Evolutionary conservation across 2,888 invertebrate genomes (phyloP).

Genomic region (Podabrus alpinus): DNA sequence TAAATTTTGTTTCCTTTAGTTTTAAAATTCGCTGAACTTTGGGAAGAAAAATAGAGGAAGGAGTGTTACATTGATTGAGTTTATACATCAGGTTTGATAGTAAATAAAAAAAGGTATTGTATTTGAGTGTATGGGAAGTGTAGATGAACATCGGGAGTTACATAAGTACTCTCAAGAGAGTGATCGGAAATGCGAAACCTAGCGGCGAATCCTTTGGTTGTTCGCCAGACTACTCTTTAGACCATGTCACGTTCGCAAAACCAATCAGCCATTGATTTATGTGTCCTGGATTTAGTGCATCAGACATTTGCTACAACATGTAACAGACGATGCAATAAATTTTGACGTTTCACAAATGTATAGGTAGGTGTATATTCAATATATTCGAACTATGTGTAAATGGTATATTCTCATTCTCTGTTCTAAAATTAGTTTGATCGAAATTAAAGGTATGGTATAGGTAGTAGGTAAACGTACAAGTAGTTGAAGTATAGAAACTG

Average conservation of each 20-base stretch:
- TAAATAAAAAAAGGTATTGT: slow-evolving; percentile 28
- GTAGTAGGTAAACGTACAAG: neutral
- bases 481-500: neutral
- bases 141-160: slow-evolving; percentile 29
- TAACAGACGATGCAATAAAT: neutral
- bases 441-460: neutral
- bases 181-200: slow-evolving; percentile 34
- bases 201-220: slow-evolving; percentile 36
- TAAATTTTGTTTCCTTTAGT: neutral
- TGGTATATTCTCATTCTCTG: neutral
- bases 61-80: slow-evolving; percentile 6
- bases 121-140: slow-evolving; percentile 30
- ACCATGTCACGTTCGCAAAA: slow-evolving; percentile 41
- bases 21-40: neutral
- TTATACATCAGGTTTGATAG: slow-evolving; percentile 14
- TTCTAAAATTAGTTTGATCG: neutral
- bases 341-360: slow-evolving; percentile 1
- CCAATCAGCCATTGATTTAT: slow-evolving; percentile 44
- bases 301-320: slow-evolving; percentile 23
- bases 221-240: slow-evolving; percentile 38
- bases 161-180: slow-evolving; percentile 36
- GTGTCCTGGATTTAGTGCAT: slow-evolving; percentile 31
- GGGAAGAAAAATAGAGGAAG: neutral
- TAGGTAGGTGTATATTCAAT: neutral
- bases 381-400: neutral